Conservation (phyloP, 1,140 invertebrate species). For the Hestina assimilis region DNA sequence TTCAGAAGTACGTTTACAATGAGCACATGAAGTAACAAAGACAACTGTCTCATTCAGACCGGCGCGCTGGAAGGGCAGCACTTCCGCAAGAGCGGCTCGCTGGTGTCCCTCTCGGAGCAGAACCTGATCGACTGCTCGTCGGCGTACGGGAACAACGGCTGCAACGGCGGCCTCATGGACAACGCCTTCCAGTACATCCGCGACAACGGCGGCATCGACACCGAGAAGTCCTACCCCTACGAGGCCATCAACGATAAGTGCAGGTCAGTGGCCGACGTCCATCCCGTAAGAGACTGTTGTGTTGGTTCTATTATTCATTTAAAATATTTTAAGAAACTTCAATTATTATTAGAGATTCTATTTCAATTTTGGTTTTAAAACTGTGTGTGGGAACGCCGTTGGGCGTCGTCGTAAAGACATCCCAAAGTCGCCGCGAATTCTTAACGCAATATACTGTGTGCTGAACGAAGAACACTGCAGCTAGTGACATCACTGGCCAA, state of each 20-base stretch:
- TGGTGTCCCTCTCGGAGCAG: conserved; percentile 97
- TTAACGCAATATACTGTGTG: too few relatives aligned
- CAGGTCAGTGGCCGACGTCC: conserved; percentile 49
- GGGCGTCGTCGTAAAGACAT: too few relatives aligned
- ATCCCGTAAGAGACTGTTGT: background rate
- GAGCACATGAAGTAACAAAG: background rate
- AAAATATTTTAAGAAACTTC: too few relatives aligned
- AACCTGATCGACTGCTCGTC: conserved; percentile 97
- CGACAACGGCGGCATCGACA: conserved; percentile 93
- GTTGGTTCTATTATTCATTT: too few relatives aligned
- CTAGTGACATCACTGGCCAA: too few relatives aligned
- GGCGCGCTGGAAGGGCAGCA: conserved; percentile 97
- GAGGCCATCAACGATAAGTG: conserved; percentile 87
- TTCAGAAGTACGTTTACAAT: too few relatives aligned
- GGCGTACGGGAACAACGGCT: conserved; percentile 96
- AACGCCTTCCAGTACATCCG: conserved; percentile 95
- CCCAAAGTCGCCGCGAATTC: too few relatives aligned
- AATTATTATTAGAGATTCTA: too few relatives aligned
- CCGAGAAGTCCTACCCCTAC: conserved; percentile 94
- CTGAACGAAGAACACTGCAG: too few relatives aligned
- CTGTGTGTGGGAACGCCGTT: too few relatives aligned
- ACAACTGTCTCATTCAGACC: background rate
- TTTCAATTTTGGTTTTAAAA: too few relatives aligned
- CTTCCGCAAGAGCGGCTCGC: conserved; percentile 89
- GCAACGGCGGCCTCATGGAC: conserved; percentile 97